Evolutionary conservation across 1,140 invertebrate species (phyloP).

Genomic region (Bombus sibiricus): DNA sequence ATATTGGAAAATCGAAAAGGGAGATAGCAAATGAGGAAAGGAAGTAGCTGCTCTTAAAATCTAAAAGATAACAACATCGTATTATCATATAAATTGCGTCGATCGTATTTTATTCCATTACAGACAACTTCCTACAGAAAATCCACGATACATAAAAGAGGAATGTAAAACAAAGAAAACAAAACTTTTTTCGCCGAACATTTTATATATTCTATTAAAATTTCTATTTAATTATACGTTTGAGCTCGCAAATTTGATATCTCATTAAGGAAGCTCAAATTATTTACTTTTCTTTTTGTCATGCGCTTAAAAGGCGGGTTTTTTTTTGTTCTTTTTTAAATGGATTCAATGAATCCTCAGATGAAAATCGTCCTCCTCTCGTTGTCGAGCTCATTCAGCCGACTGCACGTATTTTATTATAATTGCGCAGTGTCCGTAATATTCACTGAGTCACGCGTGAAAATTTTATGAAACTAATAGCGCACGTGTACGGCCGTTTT

Average conservation of each 20-base stretch:
- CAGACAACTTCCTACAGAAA: too few relatives aligned
- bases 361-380: conserved; percentile 12
- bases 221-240: neutral
- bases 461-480: conserved; percentile 51
- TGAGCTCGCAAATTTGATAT: neutral
- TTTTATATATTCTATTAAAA: neutral
- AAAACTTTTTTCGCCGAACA: too few relatives aligned
- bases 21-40: neutral
- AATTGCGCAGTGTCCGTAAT: conserved; percentile 37
- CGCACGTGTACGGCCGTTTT: conserved; percentile 23
- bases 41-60: too few relatives aligned
- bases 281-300: neutral
- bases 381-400: conserved; percentile 15
- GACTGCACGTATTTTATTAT: conserved; percentile 42
- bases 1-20: neutral
- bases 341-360: conserved; percentile 5
- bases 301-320: neutral
- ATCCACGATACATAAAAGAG: neutral
- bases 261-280: neutral
- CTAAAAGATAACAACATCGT: neutral
- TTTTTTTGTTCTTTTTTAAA: neutral
- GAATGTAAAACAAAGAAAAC: too few relatives aligned
- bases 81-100: conserved; percentile 41
- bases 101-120: conserved; percentile 1
- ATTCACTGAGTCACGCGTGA: conserved; percentile 32